These are phyloP conservation scores for Pemphredon lugubris DNA, from an alignment of 2,888 invertebrate species.

Conservation along the genomic window DNA sequence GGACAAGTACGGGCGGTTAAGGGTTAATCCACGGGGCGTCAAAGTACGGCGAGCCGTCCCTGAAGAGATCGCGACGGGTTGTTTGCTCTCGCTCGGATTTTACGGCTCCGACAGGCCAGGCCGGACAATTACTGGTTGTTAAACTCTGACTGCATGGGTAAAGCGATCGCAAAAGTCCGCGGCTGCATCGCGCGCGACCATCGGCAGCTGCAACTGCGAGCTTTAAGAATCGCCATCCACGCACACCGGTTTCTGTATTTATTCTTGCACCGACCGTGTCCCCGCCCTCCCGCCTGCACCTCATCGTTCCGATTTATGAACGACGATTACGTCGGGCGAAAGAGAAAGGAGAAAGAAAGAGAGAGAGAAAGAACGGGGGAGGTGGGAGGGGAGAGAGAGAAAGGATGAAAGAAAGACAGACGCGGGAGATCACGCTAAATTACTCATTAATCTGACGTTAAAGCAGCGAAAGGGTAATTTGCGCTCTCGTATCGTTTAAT, in stretches of 20 bases:
- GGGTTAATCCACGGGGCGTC: slow-evolving; percentile 46
- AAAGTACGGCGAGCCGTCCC: slow-evolving; percentile 53
- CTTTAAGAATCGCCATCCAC: slow-evolving; percentile 48
- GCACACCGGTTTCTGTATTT: slow-evolving; percentile 50
- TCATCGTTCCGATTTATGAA: slow-evolving; percentile 49
- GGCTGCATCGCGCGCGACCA: slow-evolving; percentile 51
- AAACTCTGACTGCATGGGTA: slow-evolving; percentile 66
- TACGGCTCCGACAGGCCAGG: slow-evolving; percentile 74
- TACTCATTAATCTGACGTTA: slow-evolving; percentile 53
- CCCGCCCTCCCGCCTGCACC: not conserved
- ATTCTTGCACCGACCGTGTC: slow-evolving; percentile 32
- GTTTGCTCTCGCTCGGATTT: slow-evolving; percentile 76
- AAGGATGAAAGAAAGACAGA: not conserved
- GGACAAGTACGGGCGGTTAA: no score
- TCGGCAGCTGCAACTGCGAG: slow-evolving; percentile 58
- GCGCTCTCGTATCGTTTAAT: slow-evolving; percentile 37
- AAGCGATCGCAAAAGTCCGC: slow-evolving; percentile 63
- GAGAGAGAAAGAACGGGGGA: not conserved
- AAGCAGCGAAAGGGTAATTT: slow-evolving; percentile 47
- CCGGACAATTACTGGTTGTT: slow-evolving; percentile 78
- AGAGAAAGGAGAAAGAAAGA: not conserved
- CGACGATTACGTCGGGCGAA: slow-evolving; percentile 21
- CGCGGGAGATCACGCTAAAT: slow-evolving; percentile 27
- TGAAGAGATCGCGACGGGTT: slow-evolving; percentile 63
- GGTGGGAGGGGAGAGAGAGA: not conserved